Conservation (phyloP, 2,888 invertebrate genomes). For the Tillus elongatus region DNA sequence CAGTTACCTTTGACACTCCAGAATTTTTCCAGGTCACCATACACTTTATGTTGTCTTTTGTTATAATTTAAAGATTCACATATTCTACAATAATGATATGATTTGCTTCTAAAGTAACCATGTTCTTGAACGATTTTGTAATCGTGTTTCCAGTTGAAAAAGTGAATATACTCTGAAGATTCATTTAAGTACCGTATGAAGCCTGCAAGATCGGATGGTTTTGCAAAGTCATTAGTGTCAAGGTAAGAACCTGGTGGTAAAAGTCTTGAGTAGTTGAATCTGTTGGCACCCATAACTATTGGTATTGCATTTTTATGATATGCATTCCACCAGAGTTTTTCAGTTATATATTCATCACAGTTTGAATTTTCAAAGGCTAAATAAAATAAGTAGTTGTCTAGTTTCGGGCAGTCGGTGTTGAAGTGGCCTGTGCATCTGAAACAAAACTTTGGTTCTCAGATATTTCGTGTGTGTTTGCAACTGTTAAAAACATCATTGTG, state of each 20-base stretch:
- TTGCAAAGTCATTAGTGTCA: slow-evolving; percentile 49
- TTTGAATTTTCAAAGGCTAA: slow-evolving; percentile 61
- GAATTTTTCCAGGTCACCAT: slow-evolving; percentile 38
- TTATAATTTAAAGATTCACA: slow-evolving; percentile 63
- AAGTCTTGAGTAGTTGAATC: slow-evolving; percentile 40
- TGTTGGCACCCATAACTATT: slow-evolving; percentile 53
- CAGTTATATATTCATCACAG: slow-evolving; percentile 61
- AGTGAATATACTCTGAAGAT: slow-evolving; percentile 40
- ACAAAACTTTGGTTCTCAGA: no score
- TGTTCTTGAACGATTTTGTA: slow-evolving; percentile 56
- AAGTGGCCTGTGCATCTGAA: slow-evolving; percentile 59
- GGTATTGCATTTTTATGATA: slow-evolving; percentile 55
- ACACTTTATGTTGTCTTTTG: slow-evolving; percentile 37
- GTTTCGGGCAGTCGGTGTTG: slow-evolving; percentile 47
- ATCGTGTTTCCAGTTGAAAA: slow-evolving; percentile 52
- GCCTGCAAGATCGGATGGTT: slow-evolving; percentile 44
- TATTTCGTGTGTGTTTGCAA: no score
- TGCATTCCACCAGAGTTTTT: slow-evolving; percentile 60
- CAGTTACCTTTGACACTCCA: slow-evolving; percentile 36
- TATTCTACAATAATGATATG: slow-evolving; percentile 54
- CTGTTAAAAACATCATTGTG: no score
- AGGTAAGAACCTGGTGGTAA: slow-evolving; percentile 57
- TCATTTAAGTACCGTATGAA: slow-evolving; percentile 45
- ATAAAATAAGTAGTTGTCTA: slow-evolving; percentile 57
- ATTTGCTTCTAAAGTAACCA: slow-evolving; percentile 54